phyloP scores from a whole-genome alignment of 2,888 invertebrate species.

The Drosophila bunnanda region DNA sequence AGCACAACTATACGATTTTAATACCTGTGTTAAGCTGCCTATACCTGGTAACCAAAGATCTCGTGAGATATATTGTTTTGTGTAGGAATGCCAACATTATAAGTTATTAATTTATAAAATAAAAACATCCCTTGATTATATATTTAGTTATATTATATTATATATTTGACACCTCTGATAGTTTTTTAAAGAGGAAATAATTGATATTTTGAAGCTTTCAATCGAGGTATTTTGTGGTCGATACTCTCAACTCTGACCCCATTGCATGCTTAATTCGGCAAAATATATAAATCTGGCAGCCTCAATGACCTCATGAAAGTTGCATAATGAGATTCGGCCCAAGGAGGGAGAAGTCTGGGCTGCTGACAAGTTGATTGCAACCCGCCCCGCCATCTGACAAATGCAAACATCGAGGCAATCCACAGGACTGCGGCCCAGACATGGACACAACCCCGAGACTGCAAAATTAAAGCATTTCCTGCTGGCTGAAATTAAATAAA shows the following conservation, averaged over 20 bases:
- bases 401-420: slow-evolving; percentile 47
- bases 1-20: slow-evolving; percentile 34
- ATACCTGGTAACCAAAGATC: not conserved
- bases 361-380: slow-evolving; percentile 70
- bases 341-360: slow-evolving; percentile 23
- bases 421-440: slow-evolving; percentile 13
- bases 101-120: too few relatives aligned
- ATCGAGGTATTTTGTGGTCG: not conserved
- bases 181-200: not conserved
- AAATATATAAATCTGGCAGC: slow-evolving; percentile 62
- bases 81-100: too few relatives aligned
- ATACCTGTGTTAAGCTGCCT: slow-evolving; percentile 38
- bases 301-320: slow-evolving; percentile 67
- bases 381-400: slow-evolving; percentile 46
- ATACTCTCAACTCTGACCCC: not conserved
- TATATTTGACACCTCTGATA: not conserved
- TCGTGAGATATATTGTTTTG: not conserved
- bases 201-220: not conserved
- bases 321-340: slow-evolving; percentile 60
- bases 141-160: too few relatives aligned
- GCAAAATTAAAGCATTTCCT: slow-evolving; percentile 34
- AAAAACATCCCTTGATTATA: too few relatives aligned
- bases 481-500: slow-evolving; percentile 29
- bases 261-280: slow-evolving; percentile 54
- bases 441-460: slow-evolving; percentile 20